Evolutionary conservation across 2,113 vertebrate genomes (phyloP).

Genomic region (Callaeas wilsoni): DNA sequence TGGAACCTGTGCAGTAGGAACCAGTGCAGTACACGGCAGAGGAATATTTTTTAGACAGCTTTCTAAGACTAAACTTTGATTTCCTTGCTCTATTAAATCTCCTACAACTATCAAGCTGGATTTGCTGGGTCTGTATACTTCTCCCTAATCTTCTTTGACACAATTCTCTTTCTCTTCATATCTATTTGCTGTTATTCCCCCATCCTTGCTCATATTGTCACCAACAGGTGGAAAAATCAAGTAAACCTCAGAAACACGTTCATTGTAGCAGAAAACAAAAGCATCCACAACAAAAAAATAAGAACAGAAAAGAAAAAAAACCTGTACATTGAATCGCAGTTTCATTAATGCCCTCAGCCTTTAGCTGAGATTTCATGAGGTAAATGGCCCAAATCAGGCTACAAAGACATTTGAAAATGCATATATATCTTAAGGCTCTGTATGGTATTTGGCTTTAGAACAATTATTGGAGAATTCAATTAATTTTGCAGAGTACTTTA

Average conservation of each 20-base stretch:
- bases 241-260: slow-evolving; percentile 17
- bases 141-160: slow-evolving; percentile 10
- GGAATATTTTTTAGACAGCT: not conserved
- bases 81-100: slow-evolving; percentile 29
- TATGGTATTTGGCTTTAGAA: slow-evolving; percentile 52
- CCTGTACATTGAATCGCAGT: not conserved
- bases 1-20: not conserved
- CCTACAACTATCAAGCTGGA: not conserved
- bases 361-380: not conserved
- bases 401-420: slow-evolving; percentile 38
- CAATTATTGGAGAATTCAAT: slow-evolving; percentile 41
- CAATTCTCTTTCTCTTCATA: not conserved
- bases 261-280: slow-evolving; percentile 29
- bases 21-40: not conserved
- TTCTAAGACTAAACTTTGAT: not conserved
- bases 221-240: slow-evolving; percentile 24
- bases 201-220: not conserved
- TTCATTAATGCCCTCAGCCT: not conserved
- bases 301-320: not conserved
- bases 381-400: slow-evolving; percentile 39
- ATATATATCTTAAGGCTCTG: slow-evolving; percentile 18
- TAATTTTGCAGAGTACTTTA: slow-evolving; percentile 44
- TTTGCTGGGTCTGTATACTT: not conserved
- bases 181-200: not conserved
- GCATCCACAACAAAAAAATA: not conserved